A percentile compares a stretch with the other conserved stretches of the same genome.
Evolutionary conservation across 2,797 vertebrate genomes (phyloP).

Genomic region (Spinus olivaceus): DNA sequence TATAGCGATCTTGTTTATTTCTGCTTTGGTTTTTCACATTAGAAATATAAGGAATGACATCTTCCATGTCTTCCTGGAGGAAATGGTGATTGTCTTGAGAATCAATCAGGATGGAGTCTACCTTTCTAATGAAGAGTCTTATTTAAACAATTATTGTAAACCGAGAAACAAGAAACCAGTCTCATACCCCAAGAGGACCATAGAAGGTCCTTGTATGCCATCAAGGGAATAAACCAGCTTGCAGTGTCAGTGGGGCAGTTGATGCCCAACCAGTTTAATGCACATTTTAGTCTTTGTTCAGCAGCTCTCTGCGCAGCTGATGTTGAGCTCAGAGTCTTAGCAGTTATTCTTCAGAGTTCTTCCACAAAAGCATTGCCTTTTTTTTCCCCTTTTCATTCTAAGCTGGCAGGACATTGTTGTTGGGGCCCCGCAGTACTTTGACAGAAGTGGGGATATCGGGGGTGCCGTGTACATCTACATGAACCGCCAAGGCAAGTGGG

Average conservation of each 20-base stretch:
- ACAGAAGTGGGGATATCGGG: constrained; percentile 87
- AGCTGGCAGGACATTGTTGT: constrained; percentile 97
- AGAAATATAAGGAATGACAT: not conserved
- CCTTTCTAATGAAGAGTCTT: not conserved
- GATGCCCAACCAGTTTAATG: not conserved
- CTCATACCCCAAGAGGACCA: not conserved
- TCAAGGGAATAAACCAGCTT: not conserved
- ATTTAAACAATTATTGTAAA: not conserved
- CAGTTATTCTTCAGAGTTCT: not conserved
- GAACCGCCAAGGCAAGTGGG: constrained; percentile 87
- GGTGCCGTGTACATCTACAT: constrained; percentile 94
- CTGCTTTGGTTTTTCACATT: not conserved
- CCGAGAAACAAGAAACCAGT: not conserved
- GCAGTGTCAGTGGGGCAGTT: not conserved
- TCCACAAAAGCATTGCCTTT: not conserved
- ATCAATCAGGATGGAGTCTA: not conserved
- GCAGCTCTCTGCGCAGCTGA: not conserved
- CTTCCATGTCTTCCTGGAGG: not conserved
- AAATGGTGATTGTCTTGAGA: not conserved
- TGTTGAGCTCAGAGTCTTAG: not conserved
- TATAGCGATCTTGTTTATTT: not conserved
- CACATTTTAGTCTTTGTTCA: not conserved
- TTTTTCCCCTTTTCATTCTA: not conserved
- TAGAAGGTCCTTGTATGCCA: not conserved
- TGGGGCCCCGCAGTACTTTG: constrained; percentile 95